Conservation (phyloP, 2,888 invertebrate genomes). For the Drosophila putrida region DNA sequence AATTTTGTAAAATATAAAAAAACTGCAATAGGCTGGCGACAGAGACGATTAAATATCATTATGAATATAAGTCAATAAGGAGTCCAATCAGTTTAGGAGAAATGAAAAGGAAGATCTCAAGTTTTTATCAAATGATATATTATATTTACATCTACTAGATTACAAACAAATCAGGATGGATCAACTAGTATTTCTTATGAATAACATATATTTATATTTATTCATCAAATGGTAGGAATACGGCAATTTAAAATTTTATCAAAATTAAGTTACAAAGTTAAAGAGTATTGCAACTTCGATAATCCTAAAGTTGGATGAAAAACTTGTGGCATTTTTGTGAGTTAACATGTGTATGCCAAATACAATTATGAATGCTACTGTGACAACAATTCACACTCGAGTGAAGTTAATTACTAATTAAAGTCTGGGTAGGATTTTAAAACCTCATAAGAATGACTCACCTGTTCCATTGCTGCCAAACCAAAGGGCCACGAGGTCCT, state of each 20-base stretch:
- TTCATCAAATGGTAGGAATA: too few relatives aligned
- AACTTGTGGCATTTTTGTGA: conserved; percentile 12
- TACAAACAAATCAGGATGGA: too few relatives aligned
- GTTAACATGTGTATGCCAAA: conserved; percentile 16
- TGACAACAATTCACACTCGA: conserved; percentile 65
- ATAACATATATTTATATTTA: too few relatives aligned
- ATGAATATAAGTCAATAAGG: conserved; percentile 7
- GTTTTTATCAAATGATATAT: too few relatives aligned
- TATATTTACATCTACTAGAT: too few relatives aligned
- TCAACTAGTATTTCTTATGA: too few relatives aligned
- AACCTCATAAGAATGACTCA: conserved; percentile 82
- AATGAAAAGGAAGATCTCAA: too few relatives aligned
- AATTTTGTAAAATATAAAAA: neutral
- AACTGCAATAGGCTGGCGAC: conserved; percentile 28
- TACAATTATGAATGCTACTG: conserved; percentile 39
- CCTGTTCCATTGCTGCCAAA: conserved; percentile 89
- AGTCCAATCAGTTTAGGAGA: neutral
- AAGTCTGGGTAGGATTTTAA: neutral
- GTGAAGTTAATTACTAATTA: conserved; percentile 66
- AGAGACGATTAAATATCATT: conserved; percentile 33
- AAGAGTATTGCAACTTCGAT: conserved; percentile 8
- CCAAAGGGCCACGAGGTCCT: conserved; percentile 91
- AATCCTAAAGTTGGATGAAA: neutral
- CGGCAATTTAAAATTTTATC: too few relatives aligned
- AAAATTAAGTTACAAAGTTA: neutral